Percentiles rank a stretch among this genome's conserved stretches.
phyloP scores from a whole-genome alignment of 2,797 vertebrate genomes.

The Chelidonichthys spinosus region DNA sequence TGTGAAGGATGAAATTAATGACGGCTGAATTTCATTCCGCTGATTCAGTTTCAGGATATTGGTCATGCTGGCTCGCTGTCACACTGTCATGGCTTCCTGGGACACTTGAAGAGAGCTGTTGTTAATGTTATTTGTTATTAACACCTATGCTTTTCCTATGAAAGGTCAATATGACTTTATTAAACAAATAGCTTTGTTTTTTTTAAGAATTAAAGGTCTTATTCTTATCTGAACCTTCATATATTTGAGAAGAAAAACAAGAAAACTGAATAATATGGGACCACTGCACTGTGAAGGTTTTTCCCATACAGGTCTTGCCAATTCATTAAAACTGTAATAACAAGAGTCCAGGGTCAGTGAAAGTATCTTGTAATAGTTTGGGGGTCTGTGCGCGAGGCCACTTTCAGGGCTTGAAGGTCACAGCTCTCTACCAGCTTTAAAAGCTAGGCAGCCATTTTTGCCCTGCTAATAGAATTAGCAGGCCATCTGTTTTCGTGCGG shows the following conservation, averaged over 20 bases:
- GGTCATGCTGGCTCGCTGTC: not conserved
- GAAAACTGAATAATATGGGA: not conserved
- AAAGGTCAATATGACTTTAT: not conserved
- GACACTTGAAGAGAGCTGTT: not conserved
- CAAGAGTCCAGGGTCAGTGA: slow-evolving; percentile 50
- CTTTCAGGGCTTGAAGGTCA: slow-evolving; percentile 83
- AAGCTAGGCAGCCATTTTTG: slow-evolving; percentile 87
- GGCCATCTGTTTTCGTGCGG: slow-evolving; percentile 91
- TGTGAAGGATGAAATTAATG: slow-evolving; percentile 2
- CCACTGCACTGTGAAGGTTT: not conserved
- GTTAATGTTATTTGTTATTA: not conserved
- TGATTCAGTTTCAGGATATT: not conserved
- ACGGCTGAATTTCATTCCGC: not conserved
- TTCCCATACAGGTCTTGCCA: not conserved
- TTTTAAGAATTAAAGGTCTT: not conserved
- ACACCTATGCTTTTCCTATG: not conserved
- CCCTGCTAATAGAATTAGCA: slow-evolving; percentile 93
- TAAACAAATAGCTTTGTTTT: not conserved
- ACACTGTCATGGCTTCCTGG: not conserved
- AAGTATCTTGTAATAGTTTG: slow-evolving; percentile 61
- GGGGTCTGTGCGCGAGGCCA: slow-evolving; percentile 57
- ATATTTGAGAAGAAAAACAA: not conserved
- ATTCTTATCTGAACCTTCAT: not conserved
- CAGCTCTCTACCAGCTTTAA: slow-evolving; percentile 78
- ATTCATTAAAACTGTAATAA: slow-evolving; percentile 37